phyloP scores from a whole-genome alignment of 2,888 invertebrate species.

The Limenitis camilla region DNA sequence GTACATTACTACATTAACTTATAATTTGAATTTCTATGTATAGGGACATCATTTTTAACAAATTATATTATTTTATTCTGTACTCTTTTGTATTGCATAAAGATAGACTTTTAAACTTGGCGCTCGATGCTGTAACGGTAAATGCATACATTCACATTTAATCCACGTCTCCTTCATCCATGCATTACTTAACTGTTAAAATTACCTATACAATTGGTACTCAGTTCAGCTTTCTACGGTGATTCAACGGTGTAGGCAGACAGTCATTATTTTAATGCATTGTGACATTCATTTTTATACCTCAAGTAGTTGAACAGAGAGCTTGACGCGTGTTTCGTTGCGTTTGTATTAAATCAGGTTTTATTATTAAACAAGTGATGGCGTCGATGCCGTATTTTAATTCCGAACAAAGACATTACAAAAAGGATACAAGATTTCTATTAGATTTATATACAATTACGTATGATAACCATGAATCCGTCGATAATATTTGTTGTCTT shows the following conservation, averaged over 20 bases:
- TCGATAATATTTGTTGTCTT: conserved; percentile 80
- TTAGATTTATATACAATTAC: conserved; percentile 89
- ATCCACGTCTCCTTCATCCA: conserved; percentile 59
- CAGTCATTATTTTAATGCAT: conserved; percentile 44
- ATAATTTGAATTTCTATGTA: too few species aligned
- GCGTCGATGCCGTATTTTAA: conserved; percentile 72
- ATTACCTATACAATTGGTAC: conserved; percentile 56
- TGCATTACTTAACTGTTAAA: conserved; percentile 53
- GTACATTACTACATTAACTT: too few species aligned
- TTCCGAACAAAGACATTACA: conserved; percentile 83
- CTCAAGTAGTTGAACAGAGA: conserved; percentile 28
- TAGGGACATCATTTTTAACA: too few species aligned
- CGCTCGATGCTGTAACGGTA: conserved; percentile 57
- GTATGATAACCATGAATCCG: conserved; percentile 86
- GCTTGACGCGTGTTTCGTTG: conserved; percentile 37
- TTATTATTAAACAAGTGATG: conserved; percentile 38
- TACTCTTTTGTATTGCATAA: too few species aligned
- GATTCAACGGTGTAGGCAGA: conserved; percentile 54
- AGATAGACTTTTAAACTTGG: conserved; percentile 37
- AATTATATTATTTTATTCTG: too few species aligned
- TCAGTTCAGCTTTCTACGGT: conserved; percentile 65
- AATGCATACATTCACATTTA: conserved; percentile 48
- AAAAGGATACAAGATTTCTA: conserved; percentile 89
- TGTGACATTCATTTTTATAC: conserved; percentile 24
- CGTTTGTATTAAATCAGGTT: conserved; percentile 27